These are phyloP conservation scores for Melanostoma mellinum DNA, from an alignment of 2,888 invertebrate genomes.

Conservation along the genomic window DNA sequence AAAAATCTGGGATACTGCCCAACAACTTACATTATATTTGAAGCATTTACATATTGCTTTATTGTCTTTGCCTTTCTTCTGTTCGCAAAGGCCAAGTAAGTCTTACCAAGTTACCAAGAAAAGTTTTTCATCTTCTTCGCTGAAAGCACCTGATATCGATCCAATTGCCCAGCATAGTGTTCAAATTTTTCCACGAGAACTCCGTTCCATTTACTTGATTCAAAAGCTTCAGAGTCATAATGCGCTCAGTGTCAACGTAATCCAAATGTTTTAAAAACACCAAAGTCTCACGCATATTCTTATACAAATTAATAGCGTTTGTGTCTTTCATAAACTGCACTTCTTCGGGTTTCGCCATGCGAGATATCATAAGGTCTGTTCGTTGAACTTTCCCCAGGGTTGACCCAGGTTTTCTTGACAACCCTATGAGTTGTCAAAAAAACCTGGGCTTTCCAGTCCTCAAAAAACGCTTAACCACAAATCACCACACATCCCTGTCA, in stretches of 20 bases:
- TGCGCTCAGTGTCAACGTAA: constrained; percentile 97
- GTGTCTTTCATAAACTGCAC: constrained; percentile 99
- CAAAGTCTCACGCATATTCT: constrained; percentile 98
- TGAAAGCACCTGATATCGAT: constrained; percentile 99
- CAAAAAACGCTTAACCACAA: too few species aligned
- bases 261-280: constrained; percentile 99
- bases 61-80: constrained; percentile 98
- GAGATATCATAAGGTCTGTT: constrained; percentile 99
- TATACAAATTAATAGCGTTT: constrained; percentile 99
- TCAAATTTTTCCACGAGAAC: constrained; percentile 99
- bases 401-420: too few species aligned
- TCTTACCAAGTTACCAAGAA: constrained; percentile 99
- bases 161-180: constrained; percentile 99
- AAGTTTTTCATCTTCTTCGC: constrained; percentile 99
- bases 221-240: constrained; percentile 99
- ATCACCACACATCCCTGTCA: too few species aligned
- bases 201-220: constrained; percentile 99
- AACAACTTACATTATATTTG: constrained; percentile 99
- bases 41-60: constrained; percentile 99
- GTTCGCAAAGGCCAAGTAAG: constrained; percentile 97
- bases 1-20: constrained; percentile 99
- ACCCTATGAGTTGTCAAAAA: too few species aligned
- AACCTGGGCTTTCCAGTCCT: too few species aligned
- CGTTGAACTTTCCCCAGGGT: too few species aligned
- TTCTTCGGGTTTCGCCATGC: constrained; percentile 99